Conservation (phyloP, 2,888 invertebrate species). For the Andrena camellia region DNA sequence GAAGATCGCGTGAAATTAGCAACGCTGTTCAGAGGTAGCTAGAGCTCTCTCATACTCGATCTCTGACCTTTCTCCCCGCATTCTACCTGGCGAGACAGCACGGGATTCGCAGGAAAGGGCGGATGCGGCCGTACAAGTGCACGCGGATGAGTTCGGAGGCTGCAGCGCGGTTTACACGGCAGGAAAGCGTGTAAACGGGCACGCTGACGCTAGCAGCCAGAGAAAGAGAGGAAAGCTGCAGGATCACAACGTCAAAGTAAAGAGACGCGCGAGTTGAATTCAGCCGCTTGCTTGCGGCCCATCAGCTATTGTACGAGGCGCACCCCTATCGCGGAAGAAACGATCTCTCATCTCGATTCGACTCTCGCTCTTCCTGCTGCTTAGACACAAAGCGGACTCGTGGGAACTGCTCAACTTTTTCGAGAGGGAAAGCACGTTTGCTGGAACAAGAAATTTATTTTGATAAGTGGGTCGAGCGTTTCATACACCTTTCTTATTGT, state of each 20-base stretch:
- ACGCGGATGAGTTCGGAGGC: background rate
- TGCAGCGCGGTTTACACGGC: background rate
- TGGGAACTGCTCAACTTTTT: conserved; percentile 29
- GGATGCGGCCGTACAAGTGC: background rate
- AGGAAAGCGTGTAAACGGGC: conserved; percentile 46
- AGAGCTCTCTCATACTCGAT: background rate
- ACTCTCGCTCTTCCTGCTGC: conserved; percentile 15
- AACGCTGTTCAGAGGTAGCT: background rate
- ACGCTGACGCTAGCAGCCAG: conserved; percentile 17
- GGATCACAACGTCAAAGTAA: conserved; percentile 66
- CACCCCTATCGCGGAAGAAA: conserved; percentile 19
- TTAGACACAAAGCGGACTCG: conserved; percentile 1
- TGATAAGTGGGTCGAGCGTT: background rate
- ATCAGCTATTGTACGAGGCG: conserved; percentile 28
- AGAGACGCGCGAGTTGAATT: conserved; percentile 47
- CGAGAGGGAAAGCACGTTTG: background rate
- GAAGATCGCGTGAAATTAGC: background rate
- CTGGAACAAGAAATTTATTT: background rate
- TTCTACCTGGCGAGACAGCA: background rate
- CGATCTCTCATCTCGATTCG: conserved; percentile 21
- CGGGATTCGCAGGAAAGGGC: background rate
- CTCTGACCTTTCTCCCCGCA: background rate
- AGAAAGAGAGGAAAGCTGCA: conserved; percentile 10
- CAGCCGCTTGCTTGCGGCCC: conserved; percentile 12
- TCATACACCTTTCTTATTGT: background rate